These are phyloP conservation scores for Adelognathus sp. DNA, from an alignment of 2,888 invertebrate genomes.

Conservation along the genomic window DNA sequence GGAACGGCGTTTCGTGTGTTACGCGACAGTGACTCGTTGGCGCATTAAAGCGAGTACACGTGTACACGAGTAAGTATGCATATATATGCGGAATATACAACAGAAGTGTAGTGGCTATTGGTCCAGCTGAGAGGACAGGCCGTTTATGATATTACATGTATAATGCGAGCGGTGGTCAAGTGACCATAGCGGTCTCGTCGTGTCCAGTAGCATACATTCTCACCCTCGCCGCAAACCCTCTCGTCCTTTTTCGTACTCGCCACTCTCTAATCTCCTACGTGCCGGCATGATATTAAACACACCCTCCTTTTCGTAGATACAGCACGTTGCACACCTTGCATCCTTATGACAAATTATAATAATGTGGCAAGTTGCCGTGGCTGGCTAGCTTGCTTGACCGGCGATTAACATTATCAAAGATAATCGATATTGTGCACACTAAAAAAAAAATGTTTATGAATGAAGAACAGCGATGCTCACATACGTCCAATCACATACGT, in stretches of 20 bases:
- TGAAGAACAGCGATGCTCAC: too few relatives aligned
- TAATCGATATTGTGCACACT: not conserved
- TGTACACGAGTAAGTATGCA: conserved; percentile 11
- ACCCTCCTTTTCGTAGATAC: conserved; percentile 74
- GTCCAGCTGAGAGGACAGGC: conserved; percentile 66
- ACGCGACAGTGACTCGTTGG: conserved; percentile 42
- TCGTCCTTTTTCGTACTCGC: conserved; percentile 55
- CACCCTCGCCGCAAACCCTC: not conserved
- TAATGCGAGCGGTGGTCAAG: conserved; percentile 74
- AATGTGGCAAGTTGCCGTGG: conserved; percentile 48
- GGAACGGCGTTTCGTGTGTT: conserved; percentile 25
- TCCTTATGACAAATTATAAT: conserved; percentile 61
- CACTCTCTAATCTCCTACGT: conserved; percentile 71
- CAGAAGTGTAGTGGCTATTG: conserved; percentile 52
- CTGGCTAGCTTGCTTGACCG: not conserved
- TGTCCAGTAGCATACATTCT: not conserved
- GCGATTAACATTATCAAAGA: conserved; percentile 46
- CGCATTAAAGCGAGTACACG: conserved; percentile 46
- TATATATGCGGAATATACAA: conserved; percentile 9
- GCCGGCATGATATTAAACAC: conserved; percentile 56
- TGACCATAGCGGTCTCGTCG: conserved; percentile 68
- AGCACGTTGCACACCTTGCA: conserved; percentile 76
- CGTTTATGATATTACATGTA: conserved; percentile 79
- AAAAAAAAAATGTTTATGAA: too few relatives aligned
- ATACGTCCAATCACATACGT: too few relatives aligned